These are phyloP conservation scores for Eristalinus sepulchralis DNA, from an alignment of 2,888 invertebrate genomes.

Conservation along the genomic window DNA sequence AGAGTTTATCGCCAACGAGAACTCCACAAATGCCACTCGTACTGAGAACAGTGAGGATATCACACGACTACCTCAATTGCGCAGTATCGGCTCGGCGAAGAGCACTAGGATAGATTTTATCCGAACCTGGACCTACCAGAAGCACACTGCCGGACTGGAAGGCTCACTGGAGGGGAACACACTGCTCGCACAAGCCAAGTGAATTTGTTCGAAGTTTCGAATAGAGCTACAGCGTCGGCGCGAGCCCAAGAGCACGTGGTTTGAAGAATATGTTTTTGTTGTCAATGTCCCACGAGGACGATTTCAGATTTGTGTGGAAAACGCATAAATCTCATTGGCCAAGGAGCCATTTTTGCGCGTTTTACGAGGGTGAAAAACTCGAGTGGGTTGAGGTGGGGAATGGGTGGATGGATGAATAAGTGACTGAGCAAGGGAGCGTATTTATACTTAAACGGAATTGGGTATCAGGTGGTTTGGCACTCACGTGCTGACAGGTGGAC, in stretches of 20 bases:
- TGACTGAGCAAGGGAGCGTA: constrained; percentile 43
- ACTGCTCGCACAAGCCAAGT: background rate
- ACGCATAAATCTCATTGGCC: constrained; percentile 73
- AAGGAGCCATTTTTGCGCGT: constrained; percentile 69
- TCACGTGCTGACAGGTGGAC: constrained; percentile 67
- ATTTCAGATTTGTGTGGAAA: constrained; percentile 67
- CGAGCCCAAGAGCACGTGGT: constrained; percentile 50
- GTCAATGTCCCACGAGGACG: constrained; percentile 69
- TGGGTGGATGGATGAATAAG: constrained; percentile 55
- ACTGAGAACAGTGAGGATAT: constrained; percentile 1
- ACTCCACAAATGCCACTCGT: constrained; percentile 21
- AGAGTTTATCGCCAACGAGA: constrained; percentile 61
- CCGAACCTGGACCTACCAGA: constrained; percentile 58
- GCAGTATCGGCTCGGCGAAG: constrained; percentile 38
- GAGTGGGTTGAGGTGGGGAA: constrained; percentile 31
- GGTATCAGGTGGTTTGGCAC: constrained; percentile 62
- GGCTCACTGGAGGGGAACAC: background rate
- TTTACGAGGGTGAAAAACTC: constrained; percentile 66
- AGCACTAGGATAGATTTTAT: constrained; percentile 42
- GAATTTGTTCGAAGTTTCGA: constrained; percentile 54
- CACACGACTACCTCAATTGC: constrained; percentile 14
- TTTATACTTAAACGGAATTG: constrained; percentile 51
- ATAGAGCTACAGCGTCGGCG: constrained; percentile 35
- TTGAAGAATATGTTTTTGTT: constrained; percentile 63
- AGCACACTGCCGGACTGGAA: constrained; percentile 38